phyloP scores from a whole-genome alignment of 2,888 invertebrate genomes.

The Noctua pronuba region DNA sequence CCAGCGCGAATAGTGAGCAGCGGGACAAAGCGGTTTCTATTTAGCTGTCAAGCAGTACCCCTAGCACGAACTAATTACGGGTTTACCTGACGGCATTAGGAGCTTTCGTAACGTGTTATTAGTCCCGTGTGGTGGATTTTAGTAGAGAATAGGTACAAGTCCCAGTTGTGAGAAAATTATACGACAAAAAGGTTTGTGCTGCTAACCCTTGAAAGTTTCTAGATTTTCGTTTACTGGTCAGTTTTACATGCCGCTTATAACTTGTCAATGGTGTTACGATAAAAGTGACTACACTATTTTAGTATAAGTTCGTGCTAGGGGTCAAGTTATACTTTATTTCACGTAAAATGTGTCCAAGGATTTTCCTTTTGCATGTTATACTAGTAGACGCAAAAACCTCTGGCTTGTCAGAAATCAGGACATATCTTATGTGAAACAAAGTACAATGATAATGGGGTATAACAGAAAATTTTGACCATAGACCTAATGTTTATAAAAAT shows the following conservation, averaged over 20 bases:
- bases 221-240: neutral
- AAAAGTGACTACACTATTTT: conserved; percentile 4
- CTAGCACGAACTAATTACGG: conserved; percentile 39
- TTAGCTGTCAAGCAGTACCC: conserved; percentile 67
- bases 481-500: conserved; percentile 23
- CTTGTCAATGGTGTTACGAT: neutral
- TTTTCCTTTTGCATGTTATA: neutral
- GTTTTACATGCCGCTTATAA: neutral
- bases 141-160: neutral
- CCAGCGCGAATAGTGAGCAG: conserved; percentile 65
- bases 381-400: neutral
- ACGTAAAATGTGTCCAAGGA: conserved; percentile 9
- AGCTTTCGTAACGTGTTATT: neutral
- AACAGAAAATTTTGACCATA: neutral
- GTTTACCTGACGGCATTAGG: conserved; percentile 17
- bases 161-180: neutral
- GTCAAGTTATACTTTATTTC: conserved; percentile 28
- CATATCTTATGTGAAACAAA: conserved; percentile 19
- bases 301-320: conserved; percentile 47
- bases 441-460: conserved; percentile 35
- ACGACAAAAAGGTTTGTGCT: neutral
- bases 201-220: neutral
- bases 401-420: neutral
- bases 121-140: neutral
- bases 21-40: conserved; percentile 74